Conservation (phyloP, 2,888 invertebrate genomes). For the Agonopterix alstromeriana region DNA sequence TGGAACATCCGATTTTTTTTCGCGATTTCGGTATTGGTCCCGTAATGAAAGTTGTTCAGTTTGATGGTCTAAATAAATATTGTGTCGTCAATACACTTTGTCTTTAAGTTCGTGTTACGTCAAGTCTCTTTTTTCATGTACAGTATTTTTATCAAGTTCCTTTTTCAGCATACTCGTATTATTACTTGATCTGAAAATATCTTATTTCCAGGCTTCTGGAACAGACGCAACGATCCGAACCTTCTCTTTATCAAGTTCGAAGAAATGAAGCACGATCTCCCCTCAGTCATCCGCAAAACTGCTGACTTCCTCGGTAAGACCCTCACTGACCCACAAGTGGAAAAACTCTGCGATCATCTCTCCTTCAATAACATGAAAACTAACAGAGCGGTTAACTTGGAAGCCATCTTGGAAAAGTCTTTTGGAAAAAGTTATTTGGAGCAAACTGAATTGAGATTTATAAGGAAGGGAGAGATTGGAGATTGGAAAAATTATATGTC, state of each 20-base stretch:
- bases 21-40: too few species aligned
- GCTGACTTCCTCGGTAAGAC: conserved; percentile 83
- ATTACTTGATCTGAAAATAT: background rate
- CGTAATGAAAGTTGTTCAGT: too few species aligned
- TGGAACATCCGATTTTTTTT: too few species aligned
- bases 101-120: too few species aligned
- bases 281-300: conserved; percentile 80
- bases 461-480: conserved; percentile 86
- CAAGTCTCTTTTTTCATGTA: too few species aligned
- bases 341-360: conserved; percentile 82
- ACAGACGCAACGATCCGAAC: conserved; percentile 81
- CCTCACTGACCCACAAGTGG: conserved; percentile 80
- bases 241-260: conserved; percentile 88
- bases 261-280: conserved; percentile 86
- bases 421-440: conserved; percentile 62
- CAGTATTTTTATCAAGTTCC: too few species aligned
- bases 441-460: conserved; percentile 74
- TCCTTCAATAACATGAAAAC: conserved; percentile 89
- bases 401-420: conserved; percentile 76
- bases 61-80: too few species aligned
- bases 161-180: too few species aligned
- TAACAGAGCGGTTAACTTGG: conserved; percentile 87
- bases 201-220: conserved; percentile 78
- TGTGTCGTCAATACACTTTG: too few species aligned
- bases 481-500: conserved; percentile 89